These are phyloP conservation scores for Neofelis nebulosa DNA, from an alignment of 2,113 vertebrate genomes.

Conservation along the genomic window DNA sequence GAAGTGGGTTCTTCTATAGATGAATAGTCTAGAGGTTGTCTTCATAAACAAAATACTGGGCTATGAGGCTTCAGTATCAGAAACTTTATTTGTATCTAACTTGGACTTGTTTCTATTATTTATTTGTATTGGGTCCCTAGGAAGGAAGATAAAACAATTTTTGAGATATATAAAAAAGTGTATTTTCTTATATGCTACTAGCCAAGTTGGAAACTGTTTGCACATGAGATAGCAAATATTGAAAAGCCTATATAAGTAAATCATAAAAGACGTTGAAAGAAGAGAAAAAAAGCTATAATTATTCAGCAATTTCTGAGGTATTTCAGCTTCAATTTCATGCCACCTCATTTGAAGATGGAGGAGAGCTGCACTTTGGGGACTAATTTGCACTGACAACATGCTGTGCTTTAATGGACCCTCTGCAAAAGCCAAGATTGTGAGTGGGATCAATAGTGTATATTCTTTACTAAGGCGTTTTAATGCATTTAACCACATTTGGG, in stretches of 20 bases:
- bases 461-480: slow-evolving; percentile 55
- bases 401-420: slow-evolving; percentile 50
- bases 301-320: slow-evolving; percentile 28
- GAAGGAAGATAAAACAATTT: not conserved
- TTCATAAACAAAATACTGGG: not conserved
- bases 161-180: not conserved
- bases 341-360: not conserved
- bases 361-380: not conserved
- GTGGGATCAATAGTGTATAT: slow-evolving; percentile 22
- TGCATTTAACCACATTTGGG: slow-evolving; percentile 53
- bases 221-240: not conserved
- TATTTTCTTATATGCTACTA: slow-evolving; percentile 21
- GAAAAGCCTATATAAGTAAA: not conserved
- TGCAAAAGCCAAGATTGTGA: not conserved
- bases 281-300: not conserved
- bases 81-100: not conserved
- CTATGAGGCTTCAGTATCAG: not conserved
- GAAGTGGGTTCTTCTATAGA: not conserved
- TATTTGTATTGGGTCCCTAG: not conserved
- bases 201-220: slow-evolving; percentile 33
- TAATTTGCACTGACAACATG: slow-evolving; percentile 54
- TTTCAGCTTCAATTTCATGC: not conserved
- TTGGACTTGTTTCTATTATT: not conserved
- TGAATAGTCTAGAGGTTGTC: not conserved
- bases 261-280: not conserved